These are phyloP conservation scores for Podarcis cretensis DNA, from an alignment of 2,113 vertebrate species.

Conservation along the genomic window DNA sequence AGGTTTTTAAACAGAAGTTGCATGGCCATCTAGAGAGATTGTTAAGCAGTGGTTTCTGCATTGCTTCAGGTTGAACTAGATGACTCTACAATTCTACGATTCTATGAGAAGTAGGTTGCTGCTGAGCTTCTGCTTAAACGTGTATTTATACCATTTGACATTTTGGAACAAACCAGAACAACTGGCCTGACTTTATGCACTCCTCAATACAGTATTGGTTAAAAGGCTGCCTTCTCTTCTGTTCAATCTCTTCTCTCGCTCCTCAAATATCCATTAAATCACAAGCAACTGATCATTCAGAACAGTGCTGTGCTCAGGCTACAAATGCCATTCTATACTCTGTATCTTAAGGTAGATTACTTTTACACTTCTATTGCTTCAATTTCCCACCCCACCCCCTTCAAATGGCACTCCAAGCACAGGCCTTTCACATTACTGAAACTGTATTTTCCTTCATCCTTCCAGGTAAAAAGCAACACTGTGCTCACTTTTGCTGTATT, in stretches of 20 bases:
- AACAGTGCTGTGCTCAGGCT: not conserved
- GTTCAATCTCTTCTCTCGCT: not conserved
- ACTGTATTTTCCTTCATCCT: slow-evolving; percentile 12
- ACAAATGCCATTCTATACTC: not conserved
- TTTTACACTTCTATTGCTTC: slow-evolving; percentile 28
- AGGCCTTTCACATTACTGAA: slow-evolving; percentile 28
- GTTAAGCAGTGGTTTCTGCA: no score
- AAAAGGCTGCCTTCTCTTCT: not conserved
- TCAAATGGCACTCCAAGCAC: slow-evolving; percentile 3
- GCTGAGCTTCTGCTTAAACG: slow-evolving; percentile 3
- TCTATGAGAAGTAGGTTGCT: not conserved
- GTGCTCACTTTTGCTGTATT: slow-evolving; percentile 38
- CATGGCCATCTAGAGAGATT: no score
- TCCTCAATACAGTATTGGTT: not conserved
- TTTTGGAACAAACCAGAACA: not conserved
- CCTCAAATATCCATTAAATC: not conserved
- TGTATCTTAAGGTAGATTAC: not conserved
- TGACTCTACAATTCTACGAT: no score
- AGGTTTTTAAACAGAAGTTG: no score
- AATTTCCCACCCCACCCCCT: slow-evolving; percentile 31
- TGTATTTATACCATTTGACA: not conserved
- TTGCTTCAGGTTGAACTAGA: no score
- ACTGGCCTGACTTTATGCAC: not conserved
- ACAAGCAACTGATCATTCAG: not conserved
- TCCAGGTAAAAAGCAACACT: slow-evolving; percentile 27